Evolutionary conservation across 1,140 invertebrate species (phyloP), one percentile per base, ranked within the genome.

Genomic region (Drosophila eugracilis): DNA sequence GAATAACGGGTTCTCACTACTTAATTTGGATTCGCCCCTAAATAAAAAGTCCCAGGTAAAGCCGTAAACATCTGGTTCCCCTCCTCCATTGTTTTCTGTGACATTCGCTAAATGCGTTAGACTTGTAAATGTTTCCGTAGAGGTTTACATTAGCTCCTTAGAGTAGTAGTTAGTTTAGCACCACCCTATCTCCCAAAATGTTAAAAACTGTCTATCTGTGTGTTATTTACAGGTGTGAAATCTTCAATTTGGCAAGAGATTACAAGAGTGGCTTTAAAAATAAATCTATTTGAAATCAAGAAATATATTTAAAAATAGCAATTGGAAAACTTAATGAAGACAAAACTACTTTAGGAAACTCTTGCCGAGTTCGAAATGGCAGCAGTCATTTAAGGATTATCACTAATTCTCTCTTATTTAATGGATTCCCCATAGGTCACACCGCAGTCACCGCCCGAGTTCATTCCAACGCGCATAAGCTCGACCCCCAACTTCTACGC

Each of bases 21-120:
- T 94, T 53, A 92, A 92, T 71, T 80, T 94, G 75, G 94, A 94
- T 73, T 91, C 93, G 30, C 92, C 93, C 53, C 92, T 92, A 45
- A 86, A 86, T 79, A 93, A 93, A 75, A 93, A 93, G 76, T 70
- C 88, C 75, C 90, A 91, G 90, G 90, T 91, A 91, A 91, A 79
- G 45, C 36, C 37, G 52, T 47, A 67, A 21, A 28, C 34, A 32
- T 66, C 24, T 66, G 41, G 24, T 49, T 63, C 6, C 26, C 28
- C 26, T 17, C 5, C 53, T n/a, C 55, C 53, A 7, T 9, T 30
- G 53, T 49, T 50, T 5, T 24, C 14, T 48, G 32, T 49, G 14
- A 37, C 9, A 26, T 15, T 32, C 32, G 37, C 5, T 9, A 37
- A 37, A 28, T 3, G 22, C 17, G n/a, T 6, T 52, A 52, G 45